Evolutionary conservation across 2,888 invertebrate genomes (phyloP).

Genomic region (Elegia similella): DNA sequence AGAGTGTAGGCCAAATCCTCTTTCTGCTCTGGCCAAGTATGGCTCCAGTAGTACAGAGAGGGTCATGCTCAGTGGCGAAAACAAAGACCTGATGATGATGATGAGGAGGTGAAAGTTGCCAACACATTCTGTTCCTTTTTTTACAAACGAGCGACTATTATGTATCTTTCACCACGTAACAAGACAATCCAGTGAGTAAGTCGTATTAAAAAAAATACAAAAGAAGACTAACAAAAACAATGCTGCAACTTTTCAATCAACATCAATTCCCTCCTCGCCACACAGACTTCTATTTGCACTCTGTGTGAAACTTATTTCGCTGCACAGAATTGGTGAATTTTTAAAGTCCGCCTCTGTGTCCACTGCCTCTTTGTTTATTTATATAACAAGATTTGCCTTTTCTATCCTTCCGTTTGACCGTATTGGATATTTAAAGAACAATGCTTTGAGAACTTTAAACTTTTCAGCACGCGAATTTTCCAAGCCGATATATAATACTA

Average conservation of each 20-base stretch:
- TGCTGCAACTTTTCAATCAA: slow-evolving; percentile 16
- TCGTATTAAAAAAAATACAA: not conserved
- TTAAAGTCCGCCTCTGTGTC: slow-evolving; percentile 24
- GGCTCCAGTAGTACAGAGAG: no score
- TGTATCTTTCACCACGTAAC: no score
- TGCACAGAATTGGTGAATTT: slow-evolving; percentile 24
- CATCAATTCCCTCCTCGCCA: slow-evolving; percentile 11
- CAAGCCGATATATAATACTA: no score
- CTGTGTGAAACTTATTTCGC: slow-evolving; percentile 18
- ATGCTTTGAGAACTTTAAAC: not conserved
- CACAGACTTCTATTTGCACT: slow-evolving; percentile 15
- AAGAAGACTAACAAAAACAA: not conserved
- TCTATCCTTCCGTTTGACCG: not conserved
- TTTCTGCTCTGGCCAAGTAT: no score
- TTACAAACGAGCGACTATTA: no score
- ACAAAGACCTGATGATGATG: no score
- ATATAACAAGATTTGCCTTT: slow-evolving; percentile 24
- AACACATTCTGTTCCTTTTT: no score
- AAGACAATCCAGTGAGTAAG: no score
- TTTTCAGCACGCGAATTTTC: no score
- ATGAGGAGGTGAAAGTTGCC: no score
- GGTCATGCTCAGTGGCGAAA: no score
- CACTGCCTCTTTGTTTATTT: slow-evolving; percentile 26
- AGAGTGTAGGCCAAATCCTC: no score
- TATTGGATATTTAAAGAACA: not conserved